phyloP scores from a whole-genome alignment of 2,113 vertebrate genomes.

The Grammomys surdaster region DNA sequence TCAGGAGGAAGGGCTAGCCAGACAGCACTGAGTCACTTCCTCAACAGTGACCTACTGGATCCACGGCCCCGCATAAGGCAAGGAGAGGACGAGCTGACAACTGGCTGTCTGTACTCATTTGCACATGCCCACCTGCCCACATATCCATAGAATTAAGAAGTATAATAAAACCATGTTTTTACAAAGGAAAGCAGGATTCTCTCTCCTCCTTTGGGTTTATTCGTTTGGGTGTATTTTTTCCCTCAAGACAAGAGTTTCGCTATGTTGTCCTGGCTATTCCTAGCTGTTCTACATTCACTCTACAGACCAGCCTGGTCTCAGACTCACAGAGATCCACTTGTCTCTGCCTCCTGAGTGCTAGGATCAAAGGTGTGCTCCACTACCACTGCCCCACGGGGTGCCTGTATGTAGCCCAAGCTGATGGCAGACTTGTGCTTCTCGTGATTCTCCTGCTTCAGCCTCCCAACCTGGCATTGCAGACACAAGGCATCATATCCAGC shows the following conservation, averaged over 20 bases:
- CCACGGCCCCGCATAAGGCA: background rate
- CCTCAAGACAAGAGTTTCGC: background rate
- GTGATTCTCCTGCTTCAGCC: background rate
- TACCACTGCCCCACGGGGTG: background rate
- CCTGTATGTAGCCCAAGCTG: background rate
- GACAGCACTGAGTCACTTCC: background rate
- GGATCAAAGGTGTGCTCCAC: background rate
- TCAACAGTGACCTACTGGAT: background rate
- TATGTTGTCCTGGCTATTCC: background rate
- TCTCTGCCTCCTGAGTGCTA: background rate
- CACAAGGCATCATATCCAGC: background rate
- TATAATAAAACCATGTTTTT: background rate
- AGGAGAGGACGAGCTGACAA: background rate
- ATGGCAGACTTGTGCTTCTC: too few relatives aligned
- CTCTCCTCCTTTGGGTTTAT: background rate
- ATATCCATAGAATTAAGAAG: background rate
- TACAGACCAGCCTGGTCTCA: background rate
- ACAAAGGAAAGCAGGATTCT: background rate
- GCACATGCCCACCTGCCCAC: background rate
- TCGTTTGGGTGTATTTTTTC: background rate
- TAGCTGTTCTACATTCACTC: background rate
- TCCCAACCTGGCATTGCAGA: background rate
- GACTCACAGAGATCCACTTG: background rate
- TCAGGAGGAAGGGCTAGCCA: background rate
- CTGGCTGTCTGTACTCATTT: background rate